Evolutionary conservation across 2,797 vertebrate species (phyloP).

Genomic region (Podarcis siculus): DNA sequence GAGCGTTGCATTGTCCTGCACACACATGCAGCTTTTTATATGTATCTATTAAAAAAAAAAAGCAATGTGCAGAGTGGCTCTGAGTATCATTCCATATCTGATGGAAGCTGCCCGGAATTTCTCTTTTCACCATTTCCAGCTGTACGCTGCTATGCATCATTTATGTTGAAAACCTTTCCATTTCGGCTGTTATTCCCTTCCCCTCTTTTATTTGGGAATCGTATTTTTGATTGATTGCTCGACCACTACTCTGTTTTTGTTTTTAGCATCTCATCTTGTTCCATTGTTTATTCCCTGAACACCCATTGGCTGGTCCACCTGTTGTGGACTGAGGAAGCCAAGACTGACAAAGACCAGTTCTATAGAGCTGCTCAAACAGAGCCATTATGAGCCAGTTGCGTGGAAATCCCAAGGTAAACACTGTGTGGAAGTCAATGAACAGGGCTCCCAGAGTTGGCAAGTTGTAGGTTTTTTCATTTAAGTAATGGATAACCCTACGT

Average conservation of each 20-base stretch:
- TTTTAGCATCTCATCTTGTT: conserved; percentile 52
- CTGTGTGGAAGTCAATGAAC: conserved; percentile 66
- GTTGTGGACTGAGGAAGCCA: conserved; percentile 60
- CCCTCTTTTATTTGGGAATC: conserved; percentile 56
- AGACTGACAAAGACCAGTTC: conserved; percentile 60
- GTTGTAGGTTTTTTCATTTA: conserved; percentile 49
- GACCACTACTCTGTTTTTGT: conserved; percentile 34
- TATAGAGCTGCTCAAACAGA: conserved; percentile 64
- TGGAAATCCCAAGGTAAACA: conserved; percentile 74
- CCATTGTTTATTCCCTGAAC: conserved; percentile 61
- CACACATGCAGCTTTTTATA: not conserved
- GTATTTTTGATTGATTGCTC: conserved; percentile 64
- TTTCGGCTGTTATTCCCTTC: conserved; percentile 24
- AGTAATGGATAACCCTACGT: conserved; percentile 69
- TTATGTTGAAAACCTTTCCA: conserved; percentile 57
- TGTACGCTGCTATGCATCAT: conserved; percentile 49
- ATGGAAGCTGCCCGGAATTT: conserved; percentile 45
- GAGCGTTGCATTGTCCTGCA: not conserved
- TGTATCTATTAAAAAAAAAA: not conserved
- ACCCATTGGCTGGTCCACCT: conserved; percentile 67
- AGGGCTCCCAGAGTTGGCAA: conserved; percentile 64
- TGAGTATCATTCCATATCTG: not conserved
- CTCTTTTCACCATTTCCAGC: conserved; percentile 38
- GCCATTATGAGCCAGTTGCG: conserved; percentile 68
- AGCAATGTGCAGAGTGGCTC: not conserved